Conservation (phyloP, 1,140 invertebrate species). For the Euschistus heros region DNA sequence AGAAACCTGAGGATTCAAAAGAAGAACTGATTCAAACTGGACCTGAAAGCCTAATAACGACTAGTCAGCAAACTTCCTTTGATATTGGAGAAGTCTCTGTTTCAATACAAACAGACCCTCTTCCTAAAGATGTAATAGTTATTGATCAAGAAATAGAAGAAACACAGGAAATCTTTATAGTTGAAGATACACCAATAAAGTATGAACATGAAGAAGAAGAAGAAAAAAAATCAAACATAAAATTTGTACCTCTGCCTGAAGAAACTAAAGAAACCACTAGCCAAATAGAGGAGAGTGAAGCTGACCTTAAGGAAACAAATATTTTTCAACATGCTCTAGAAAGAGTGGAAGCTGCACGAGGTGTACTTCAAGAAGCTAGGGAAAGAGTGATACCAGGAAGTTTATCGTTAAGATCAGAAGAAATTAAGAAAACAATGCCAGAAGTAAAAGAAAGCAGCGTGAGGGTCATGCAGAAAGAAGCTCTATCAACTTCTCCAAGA, state of each 20-base stretch:
- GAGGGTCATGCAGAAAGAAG: slow-evolving; percentile 8
- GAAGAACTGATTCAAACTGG: background rate
- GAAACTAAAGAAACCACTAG: background rate
- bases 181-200: background rate
- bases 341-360: slow-evolving; percentile 7
- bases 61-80: slow-evolving; percentile 21
- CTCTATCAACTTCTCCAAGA: slow-evolving; percentile 3
- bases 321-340: slow-evolving; percentile 8
- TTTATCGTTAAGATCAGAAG: background rate
- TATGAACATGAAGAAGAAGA: background rate
- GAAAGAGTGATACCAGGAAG: slow-evolving; percentile 15
- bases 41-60: background rate
- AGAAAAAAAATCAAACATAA: background rate
- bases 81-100: slow-evolving; percentile 51
- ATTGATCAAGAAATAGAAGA: slow-evolving; percentile 37
- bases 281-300: background rate
- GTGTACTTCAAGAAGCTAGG: slow-evolving; percentile 8
- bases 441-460: slow-evolving; percentile 27
- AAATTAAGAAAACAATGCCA: slow-evolving; percentile 23
- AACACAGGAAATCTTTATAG: slow-evolving; percentile 16
- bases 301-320: background rate
- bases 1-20: background rate
- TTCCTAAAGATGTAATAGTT: slow-evolving; percentile 62
- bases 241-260: background rate
- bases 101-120: slow-evolving; percentile 68